Evolutionary conservation across 1,140 invertebrate species (phyloP).

Genomic region (Zaprionus taronus): DNA sequence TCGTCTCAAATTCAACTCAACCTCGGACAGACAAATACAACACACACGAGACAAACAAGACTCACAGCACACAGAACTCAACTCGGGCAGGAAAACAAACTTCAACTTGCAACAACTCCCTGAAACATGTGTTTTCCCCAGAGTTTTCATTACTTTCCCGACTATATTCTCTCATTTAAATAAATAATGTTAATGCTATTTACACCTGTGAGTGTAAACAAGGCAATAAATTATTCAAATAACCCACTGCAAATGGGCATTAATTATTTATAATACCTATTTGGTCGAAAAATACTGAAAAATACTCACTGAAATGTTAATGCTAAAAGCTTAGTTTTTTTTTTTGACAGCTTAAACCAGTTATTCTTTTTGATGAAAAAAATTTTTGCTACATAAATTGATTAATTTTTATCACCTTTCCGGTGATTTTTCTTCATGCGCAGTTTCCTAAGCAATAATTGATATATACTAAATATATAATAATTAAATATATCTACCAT

Average conservation of each 20-base stretch:
- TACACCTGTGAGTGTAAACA: constrained; percentile 15
- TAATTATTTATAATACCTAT: constrained; percentile 21
- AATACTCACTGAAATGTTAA: constrained; percentile 8
- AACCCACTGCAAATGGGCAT: background rate
- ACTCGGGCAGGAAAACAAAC: background rate
- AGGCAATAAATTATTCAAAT: constrained; percentile 4
- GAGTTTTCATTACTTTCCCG: background rate
- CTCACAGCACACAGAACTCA: too few species aligned
- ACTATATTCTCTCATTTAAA: background rate
- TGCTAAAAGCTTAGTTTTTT: constrained; percentile 8
- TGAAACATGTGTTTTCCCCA: background rate
- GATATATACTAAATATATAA: background rate
- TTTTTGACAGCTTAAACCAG: constrained; percentile 2
- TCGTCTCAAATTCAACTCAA: constrained; percentile 7
- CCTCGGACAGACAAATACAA: too few species aligned
- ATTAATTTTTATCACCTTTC: constrained; percentile 10
- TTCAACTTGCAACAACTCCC: constrained; percentile 15
- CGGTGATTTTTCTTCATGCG: constrained; percentile 15
- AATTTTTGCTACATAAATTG: constrained; percentile 6
- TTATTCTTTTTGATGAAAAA: background rate
- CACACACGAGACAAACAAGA: too few species aligned
- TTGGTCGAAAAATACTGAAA: background rate
- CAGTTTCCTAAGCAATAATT: constrained; percentile 12
- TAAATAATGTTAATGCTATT: constrained; percentile 19
- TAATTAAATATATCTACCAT: too few species aligned